A percentile compares a stretch with the other conserved stretches of the same genome.
Evolutionary conservation across 2,797 vertebrate species (phyloP).

Genomic region (Betta splendens): DNA sequence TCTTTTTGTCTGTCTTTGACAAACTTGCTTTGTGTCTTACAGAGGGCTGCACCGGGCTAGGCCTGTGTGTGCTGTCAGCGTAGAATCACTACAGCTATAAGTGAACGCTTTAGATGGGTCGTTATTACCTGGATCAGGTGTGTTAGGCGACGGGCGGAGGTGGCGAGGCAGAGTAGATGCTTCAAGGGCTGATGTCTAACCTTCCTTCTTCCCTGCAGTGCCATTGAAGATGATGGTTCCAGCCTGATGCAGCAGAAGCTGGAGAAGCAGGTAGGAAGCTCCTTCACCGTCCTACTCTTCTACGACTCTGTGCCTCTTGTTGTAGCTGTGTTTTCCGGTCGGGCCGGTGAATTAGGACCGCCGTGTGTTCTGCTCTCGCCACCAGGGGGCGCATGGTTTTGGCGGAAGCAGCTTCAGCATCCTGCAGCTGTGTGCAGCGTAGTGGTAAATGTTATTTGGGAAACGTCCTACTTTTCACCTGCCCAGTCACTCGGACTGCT

Average conservation of each 20-base stretch:
- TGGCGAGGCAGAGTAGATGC: background rate
- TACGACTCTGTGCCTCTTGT: too few relatives aligned
- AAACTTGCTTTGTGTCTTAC: background rate
- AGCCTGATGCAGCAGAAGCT: conserved; percentile 94
- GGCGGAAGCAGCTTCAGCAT: conserved; percentile 19
- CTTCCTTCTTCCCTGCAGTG: conserved; percentile 69
- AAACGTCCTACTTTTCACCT: conserved; percentile 37
- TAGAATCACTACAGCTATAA: background rate
- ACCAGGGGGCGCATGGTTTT: conserved; percentile 4
- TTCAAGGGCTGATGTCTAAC: background rate
- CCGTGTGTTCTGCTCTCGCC: conserved; percentile 13
- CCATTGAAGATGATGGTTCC: conserved; percentile 86
- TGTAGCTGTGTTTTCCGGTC: too few relatives aligned
- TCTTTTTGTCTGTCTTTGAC: background rate
- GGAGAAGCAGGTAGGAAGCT: conserved; percentile 89
- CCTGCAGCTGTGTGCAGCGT: background rate
- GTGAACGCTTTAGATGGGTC: background rate
- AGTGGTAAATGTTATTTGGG: conserved; percentile 6
- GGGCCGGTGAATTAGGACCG: background rate
- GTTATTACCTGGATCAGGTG: too few relatives aligned
- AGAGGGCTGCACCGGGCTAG: background rate
- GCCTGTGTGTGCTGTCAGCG: background rate
- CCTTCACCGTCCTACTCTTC: too few relatives aligned
- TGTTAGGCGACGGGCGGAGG: conserved; percentile 35
- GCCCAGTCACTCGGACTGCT: conserved; percentile 21